Base-by-base conservation (phyloP, 2,797 vertebrate genomes). In the Coccyzus lansbergi region DNA sequence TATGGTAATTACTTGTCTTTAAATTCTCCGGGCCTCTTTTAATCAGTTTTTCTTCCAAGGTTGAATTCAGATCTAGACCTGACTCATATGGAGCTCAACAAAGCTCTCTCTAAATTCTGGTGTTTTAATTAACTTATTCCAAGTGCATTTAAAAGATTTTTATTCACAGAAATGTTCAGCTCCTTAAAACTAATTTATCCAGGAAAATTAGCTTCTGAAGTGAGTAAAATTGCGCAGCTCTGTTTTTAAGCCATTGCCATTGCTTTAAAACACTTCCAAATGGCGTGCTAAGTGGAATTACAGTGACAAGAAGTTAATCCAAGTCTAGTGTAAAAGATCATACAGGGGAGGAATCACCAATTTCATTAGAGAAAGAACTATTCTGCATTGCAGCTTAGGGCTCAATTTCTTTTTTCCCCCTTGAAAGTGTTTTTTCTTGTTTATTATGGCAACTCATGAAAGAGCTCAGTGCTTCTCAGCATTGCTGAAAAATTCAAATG, bases 91-190 rank as follows among this genome's bases (percentile, higher is more conserved):
- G 69, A 86, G 10, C 29, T 93, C 76, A 90, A 36, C 70, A 88
- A 83, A 89, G 46, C 34, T 81, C 36, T 74, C 95, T 96, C 71
- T 72, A 71, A 87, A 95, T 51, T 85, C 40, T 94, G 77, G 92
- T 96, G 92, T 75, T 69, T 96, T 94, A 96, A 93, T 93, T 78
- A 94, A 93, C 38, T 92, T 93, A 65, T 67, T 85, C 60, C 26
- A 93, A 96, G 80, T 84, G 84, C 77, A 93, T 95, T 96, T 84
- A 85, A 86, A 90, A 74, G 33, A 67, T 52, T 92, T 94, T 94
- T 92, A 82, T 95, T 97, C 87, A 85, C 90, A 90, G 77, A 97
- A 95, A 92, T 82, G 14, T 59, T 40, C 22, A 9, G 51, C 83
- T 96, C 78, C 85, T 76, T 89, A 92, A 92, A 91, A 92, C 69